phyloP scores from a whole-genome alignment of 2,113 vertebrate genomes.

The Calonectris borealis region DNA sequence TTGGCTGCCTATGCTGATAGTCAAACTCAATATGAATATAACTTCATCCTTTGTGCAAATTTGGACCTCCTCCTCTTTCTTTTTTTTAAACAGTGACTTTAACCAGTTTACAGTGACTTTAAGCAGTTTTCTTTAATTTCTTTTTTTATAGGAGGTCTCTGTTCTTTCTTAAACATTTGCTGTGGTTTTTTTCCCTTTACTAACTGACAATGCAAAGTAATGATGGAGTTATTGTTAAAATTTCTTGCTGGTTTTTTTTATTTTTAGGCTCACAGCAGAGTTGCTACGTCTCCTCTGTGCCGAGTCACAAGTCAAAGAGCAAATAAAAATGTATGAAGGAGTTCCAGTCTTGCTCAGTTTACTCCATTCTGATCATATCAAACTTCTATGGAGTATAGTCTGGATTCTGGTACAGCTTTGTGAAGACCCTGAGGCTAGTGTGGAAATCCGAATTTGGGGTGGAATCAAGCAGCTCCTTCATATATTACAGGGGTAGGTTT shows the following conservation, averaged over 20 bases:
- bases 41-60: not conserved
- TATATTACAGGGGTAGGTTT: slow-evolving; percentile 80
- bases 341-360: slow-evolving; percentile 86
- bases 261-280: slow-evolving; percentile 82
- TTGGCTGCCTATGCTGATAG: not conserved
- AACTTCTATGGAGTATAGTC: slow-evolving; percentile 84
- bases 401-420: slow-evolving; percentile 93
- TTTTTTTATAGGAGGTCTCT: not conserved
- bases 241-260: not conserved
- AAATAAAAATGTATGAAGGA: slow-evolving; percentile 83
- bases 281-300: slow-evolving; percentile 84
- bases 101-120: not conserved
- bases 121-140: not conserved
- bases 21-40: not conserved
- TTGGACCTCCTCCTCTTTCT: not conserved
- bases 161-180: not conserved
- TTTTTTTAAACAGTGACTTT: not conserved
- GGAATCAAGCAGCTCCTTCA: slow-evolving; percentile 90
- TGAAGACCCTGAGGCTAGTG: slow-evolving; percentile 82
- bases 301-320: slow-evolving; percentile 78
- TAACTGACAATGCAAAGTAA: not conserved
- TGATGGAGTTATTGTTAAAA: not conserved
- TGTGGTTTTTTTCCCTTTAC: not conserved
- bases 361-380: slow-evolving; percentile 83
- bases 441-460: slow-evolving; percentile 86